Percentiles rank a stretch among this genome's conserved stretches.
These are phyloP conservation scores for Scolanthus callimorphus DNA, from an alignment of 92 coral and sea anemone species.

Conservation along the genomic window DNA sequence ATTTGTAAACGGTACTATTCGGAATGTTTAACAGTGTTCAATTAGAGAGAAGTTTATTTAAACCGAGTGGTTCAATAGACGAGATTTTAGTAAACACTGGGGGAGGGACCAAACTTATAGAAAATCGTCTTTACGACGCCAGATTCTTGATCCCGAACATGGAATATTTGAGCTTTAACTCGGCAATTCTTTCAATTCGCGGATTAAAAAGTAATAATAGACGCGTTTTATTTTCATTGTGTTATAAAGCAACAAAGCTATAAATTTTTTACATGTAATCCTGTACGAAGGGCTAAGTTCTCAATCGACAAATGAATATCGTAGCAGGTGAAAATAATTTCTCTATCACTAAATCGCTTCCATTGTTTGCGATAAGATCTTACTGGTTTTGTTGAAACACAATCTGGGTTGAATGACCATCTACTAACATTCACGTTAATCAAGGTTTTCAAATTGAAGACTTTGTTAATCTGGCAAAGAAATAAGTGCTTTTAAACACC, in stretches of 20 bases:
- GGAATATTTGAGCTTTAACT: too few species aligned
- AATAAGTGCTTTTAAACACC: neutral
- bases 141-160: neutral
- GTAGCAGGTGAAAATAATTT: constrained; percentile 66
- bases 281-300: neutral
- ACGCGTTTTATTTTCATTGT: neutral
- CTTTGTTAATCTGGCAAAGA: constrained; percentile 5
- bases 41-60: constrained; percentile 89
- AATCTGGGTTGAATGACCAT: constrained; percentile 68
- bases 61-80: constrained; percentile 73
- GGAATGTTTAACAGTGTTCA: constrained; percentile 96
- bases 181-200: too few species aligned
- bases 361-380: constrained; percentile 64
- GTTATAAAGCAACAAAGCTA: neutral
- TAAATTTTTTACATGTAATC: too few species aligned
- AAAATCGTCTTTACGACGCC: constrained; percentile 31
- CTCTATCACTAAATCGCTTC: constrained; percentile 47
- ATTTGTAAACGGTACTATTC: constrained; percentile 93
- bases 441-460: constrained; percentile 15
- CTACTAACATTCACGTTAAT: constrained; percentile 36
- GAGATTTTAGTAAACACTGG: constrained; percentile 73
- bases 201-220: too few species aligned
- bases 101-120: constrained; percentile 30
- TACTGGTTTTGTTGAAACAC: constrained; percentile 67
- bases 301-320: neutral